phyloP scores from a whole-genome alignment of 92 coral and sea anemone species.

The Palythoa grandis region DNA sequence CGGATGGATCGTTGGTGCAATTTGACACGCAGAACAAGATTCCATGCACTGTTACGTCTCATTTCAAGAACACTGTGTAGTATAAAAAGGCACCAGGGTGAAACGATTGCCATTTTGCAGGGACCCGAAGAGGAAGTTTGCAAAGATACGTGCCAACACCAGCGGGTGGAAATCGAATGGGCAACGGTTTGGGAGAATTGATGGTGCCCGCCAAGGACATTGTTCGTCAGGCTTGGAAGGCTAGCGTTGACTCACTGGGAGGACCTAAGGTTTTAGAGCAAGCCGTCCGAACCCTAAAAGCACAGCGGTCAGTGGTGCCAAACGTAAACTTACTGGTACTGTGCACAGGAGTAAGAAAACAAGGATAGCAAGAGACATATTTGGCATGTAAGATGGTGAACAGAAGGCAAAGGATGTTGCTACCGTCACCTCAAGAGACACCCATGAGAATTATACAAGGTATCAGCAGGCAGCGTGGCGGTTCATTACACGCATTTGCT shows the following conservation, averaged over 20 bases:
- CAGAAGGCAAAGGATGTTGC: conserved; percentile 7
- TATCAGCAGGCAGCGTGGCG: background rate
- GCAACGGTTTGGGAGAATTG: background rate
- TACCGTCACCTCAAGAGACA: background rate
- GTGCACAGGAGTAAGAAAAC: background rate
- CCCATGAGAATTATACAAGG: conserved; percentile 2
- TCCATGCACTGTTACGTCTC: conserved; percentile 5
- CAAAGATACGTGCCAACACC: conserved; percentile 11
- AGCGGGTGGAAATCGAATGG: conserved; percentile 5
- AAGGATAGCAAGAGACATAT: background rate
- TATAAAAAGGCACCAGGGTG: background rate
- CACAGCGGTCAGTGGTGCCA: background rate
- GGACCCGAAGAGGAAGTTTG: conserved; percentile 20
- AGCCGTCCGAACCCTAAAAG: conserved; percentile 14
- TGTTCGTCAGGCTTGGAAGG: conserved; percentile 2
- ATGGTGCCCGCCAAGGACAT: background rate
- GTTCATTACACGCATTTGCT: background rate
- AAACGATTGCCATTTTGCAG: background rate
- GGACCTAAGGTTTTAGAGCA: conserved; percentile 1
- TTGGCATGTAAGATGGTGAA: conserved; percentile 5
- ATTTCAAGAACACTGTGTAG: conserved; percentile 16
- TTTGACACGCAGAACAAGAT: background rate
- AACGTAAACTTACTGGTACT: background rate
- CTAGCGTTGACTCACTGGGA: background rate
- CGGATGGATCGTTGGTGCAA: background rate